Evolutionary conservation across 2,113 vertebrate genomes (phyloP).

Genomic region (Balaenoptera acutorostrata): DNA sequence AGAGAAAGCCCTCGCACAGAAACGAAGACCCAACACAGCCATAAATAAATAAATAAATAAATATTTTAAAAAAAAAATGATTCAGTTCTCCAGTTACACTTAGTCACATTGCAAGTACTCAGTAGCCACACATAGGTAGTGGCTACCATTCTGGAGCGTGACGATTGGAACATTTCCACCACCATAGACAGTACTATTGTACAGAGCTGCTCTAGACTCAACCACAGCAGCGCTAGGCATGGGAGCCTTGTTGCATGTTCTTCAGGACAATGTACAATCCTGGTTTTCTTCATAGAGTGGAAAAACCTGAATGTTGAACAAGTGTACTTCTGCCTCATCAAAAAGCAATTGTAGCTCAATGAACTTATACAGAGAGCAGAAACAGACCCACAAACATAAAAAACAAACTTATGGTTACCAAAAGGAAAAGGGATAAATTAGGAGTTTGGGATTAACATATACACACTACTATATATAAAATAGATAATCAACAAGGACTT

Average conservation of each 20-base stretch:
- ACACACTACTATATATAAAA: not conserved
- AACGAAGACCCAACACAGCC: too few species aligned
- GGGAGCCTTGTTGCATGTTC: not conserved
- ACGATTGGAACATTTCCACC: not conserved
- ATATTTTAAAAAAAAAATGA: too few species aligned
- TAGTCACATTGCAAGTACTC: not conserved
- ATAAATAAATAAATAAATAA: too few species aligned
- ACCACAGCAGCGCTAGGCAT: too few species aligned
- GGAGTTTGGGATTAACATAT: not conserved
- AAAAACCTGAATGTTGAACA: not conserved
- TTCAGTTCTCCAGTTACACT: too few species aligned
- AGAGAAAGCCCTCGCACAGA: too few species aligned
- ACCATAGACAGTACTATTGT: not conserved
- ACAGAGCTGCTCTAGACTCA: not conserved
- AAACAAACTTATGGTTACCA: not conserved
- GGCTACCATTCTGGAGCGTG: not conserved
- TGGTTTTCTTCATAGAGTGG: not conserved
- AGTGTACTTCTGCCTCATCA: not conserved
- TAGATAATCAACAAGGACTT: not conserved
- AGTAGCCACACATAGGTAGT: not conserved
- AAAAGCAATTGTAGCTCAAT: not conserved
- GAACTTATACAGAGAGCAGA: not conserved
- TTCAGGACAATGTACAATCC: not conserved
- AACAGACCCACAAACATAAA: not conserved
- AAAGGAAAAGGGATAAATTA: not conserved